Conservation (phyloP, 2,113 vertebrate genomes). For the Saimiri boliviensis region DNA sequence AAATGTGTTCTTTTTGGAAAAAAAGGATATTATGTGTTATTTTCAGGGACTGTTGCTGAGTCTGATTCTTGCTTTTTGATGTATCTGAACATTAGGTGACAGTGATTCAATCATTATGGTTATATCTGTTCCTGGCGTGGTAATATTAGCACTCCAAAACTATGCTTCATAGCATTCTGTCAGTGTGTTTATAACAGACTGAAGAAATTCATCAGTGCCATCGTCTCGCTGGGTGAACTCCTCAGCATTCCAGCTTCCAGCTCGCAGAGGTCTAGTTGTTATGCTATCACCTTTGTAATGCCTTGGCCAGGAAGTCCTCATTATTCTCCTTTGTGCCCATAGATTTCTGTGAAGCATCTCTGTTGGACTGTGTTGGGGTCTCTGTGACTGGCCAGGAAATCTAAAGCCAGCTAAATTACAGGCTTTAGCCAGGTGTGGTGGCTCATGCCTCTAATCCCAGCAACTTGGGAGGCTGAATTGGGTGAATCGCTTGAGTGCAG, state of each 20-base stretch:
- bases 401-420: not conserved
- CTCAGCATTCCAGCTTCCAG: not conserved
- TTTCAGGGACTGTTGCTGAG: slow-evolving; percentile 57
- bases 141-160: not conserved
- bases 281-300: not conserved
- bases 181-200: not conserved
- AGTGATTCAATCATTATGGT: slow-evolving; percentile 58
- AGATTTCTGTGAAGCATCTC: not conserved
- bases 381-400: not conserved
- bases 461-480: no score
- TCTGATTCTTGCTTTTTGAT: slow-evolving; percentile 44
- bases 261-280: not conserved
- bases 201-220: slow-evolving; percentile 8
- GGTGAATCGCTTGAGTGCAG: no score
- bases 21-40: slow-evolving; percentile 37
- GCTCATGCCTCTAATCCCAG: no score
- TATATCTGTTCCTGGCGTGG: slow-evolving; percentile 29
- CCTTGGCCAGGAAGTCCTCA: not conserved
- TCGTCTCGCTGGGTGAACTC: not conserved
- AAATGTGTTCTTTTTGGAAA: slow-evolving; percentile 44
- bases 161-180: not conserved
- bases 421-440: not conserved
- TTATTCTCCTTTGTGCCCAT: not conserved
- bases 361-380: not conserved
- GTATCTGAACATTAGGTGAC: slow-evolving; percentile 60